Base-by-base conservation (phyloP, 1,140 invertebrate genomes). In the Diabrotica undecimpunctata region DNA sequence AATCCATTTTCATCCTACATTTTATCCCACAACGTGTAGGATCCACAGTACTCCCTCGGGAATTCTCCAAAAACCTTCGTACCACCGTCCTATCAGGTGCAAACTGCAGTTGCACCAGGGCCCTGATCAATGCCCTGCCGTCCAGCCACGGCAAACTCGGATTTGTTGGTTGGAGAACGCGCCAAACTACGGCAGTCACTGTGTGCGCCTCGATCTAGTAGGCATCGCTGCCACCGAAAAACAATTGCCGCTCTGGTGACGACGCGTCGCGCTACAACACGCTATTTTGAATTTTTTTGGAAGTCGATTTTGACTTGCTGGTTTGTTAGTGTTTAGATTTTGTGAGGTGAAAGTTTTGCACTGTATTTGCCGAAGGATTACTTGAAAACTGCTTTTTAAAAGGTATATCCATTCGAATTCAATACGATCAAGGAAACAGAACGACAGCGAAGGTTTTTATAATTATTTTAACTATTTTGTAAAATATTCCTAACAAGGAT, bases 91-190 rank as follows among this genome's bases (percentile, higher is more conserved):
- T 57, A n/a, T 57, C 55, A 57, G 55, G 55, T 57, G 55, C 55
- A 57, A 57, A 57, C 55, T 57, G 55, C 55, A 57, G 55, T 57
- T 57, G 55, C 55, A 57, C 25, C 55, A 57, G 55, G 54, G 35
- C 55, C 36, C 25, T 12, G 25, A 35, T 37, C 25, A 37, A 37
- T 37, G 55, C 55, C 25, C 55, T n/a, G 55, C 53, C 53, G 53
- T 25, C 53, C 53, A 25, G 55, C 35, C 35, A 12, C n/a, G 55
- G 35, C 55, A 46, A 2, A 46, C 41, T 46, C 41, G 41, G 36
- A 57, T 57, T 38, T 37, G 55, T 37, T 46, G 41, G 41, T 46
- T 37, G 55, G 55, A 36, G 55, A 12, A 57, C 55, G 36, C 55
- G 55, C 10, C 55, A 57, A 57, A 57, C 55, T 57, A 57, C 55